These are phyloP conservation scores for Andricus curvator DNA, from an alignment of 2,888 invertebrate species.

Conservation along the genomic window DNA sequence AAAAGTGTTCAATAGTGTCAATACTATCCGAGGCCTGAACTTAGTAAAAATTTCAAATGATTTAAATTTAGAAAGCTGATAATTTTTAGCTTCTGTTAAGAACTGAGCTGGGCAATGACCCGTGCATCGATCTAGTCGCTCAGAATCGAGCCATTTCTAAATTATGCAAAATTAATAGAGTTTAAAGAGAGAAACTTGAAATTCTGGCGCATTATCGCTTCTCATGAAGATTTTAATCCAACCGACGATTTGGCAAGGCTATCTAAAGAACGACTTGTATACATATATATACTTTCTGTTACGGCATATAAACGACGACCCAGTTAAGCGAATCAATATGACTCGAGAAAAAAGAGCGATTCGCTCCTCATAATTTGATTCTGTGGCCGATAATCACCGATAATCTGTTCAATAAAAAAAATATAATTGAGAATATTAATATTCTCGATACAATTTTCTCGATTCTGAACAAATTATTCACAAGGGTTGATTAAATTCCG, in stretches of 20 bases:
- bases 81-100: background rate
- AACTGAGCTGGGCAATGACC: background rate
- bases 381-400: conserved; percentile 1
- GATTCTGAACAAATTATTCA: conserved; percentile 8
- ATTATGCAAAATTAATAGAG: background rate
- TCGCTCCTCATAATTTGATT: conserved; percentile 24
- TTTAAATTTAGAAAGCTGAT: background rate
- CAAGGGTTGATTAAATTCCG: too few relatives aligned
- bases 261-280: conserved; percentile 6
- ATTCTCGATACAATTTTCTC: background rate
- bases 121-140: background rate
- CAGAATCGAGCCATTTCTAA: background rate
- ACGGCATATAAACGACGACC: conserved; percentile 17
- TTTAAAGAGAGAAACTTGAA: background rate
- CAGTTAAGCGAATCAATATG: conserved; percentile 25
- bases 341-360: conserved; percentile 7
- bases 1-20: too few relatives aligned
- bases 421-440: background rate
- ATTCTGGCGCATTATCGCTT: background rate
- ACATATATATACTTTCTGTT: background rate
- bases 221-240: background rate
- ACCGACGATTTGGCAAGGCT: conserved; percentile 6
- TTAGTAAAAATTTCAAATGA: background rate
- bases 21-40: background rate
- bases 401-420: conserved; percentile 9